Percentiles rank a stretch among this genome's conserved stretches.
These are phyloP conservation scores for Tichodroma muraria DNA, from an alignment of 2,113 vertebrate species.

Conservation along the genomic window DNA sequence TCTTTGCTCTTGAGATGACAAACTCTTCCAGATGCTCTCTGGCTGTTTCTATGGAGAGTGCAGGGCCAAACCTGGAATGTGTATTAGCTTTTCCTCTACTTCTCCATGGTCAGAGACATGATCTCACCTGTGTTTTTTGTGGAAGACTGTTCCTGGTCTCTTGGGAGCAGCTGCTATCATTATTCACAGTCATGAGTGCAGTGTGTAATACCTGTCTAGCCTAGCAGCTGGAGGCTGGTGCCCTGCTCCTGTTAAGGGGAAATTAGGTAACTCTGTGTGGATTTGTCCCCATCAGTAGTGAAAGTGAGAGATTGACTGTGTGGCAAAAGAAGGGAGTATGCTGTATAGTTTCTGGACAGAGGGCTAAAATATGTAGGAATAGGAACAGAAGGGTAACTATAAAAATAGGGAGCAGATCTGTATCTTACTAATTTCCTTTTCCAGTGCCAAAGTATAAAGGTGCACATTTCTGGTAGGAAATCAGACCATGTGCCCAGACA, in stretches of 20 bases:
- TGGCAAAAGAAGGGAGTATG: neutral
- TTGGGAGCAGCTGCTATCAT: neutral
- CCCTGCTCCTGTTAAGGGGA: neutral
- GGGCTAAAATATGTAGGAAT: neutral
- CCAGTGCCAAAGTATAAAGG: neutral
- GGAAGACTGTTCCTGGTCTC: neutral
- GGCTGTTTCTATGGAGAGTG: neutral
- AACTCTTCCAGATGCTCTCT: neutral
- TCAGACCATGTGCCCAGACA: neutral
- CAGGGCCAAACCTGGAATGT: neutral
- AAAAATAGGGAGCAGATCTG: neutral
- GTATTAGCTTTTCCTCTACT: neutral
- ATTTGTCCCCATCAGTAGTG: neutral
- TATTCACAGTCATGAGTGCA: neutral
- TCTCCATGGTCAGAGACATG: neutral
- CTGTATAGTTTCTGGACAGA: neutral
- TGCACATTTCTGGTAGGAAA: neutral
- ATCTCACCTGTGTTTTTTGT: neutral
- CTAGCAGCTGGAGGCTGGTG: neutral
- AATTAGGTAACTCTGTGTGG: neutral
- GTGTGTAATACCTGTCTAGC: neutral
- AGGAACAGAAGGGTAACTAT: neutral
- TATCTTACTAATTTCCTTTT: neutral
- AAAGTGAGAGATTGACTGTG: neutral
- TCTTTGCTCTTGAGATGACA: neutral